Evolutionary conservation across 2,888 invertebrate species (phyloP).

Genomic region (Molorchus minor): DNA sequence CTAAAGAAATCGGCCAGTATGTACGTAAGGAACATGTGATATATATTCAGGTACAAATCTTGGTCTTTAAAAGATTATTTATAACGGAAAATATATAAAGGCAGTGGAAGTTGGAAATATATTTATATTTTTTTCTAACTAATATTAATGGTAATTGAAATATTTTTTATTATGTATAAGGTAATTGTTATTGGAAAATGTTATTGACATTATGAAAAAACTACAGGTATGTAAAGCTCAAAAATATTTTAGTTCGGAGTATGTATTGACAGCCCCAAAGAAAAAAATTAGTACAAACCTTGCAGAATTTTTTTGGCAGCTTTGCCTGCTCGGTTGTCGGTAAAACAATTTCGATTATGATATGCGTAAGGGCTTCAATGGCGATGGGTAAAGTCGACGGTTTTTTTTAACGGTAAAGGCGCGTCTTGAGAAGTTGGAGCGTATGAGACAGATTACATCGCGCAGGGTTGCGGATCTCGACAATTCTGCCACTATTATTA

Average conservation of each 20-base stretch:
- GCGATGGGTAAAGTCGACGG: conserved; percentile 29
- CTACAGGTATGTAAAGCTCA: background rate
- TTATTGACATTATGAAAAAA: too few relatives aligned
- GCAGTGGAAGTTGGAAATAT: conserved; percentile 42
- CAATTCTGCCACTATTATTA: conserved; percentile 47
- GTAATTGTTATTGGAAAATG: conserved; percentile 2
- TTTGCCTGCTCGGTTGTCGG: conserved; percentile 39
- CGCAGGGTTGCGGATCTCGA: conserved; percentile 50
- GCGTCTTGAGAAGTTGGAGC: background rate
- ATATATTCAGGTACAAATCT: conserved; percentile 40
- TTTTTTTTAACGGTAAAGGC: background rate
- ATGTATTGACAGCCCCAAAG: conserved; percentile 37
- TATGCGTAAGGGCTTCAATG: conserved; percentile 31
- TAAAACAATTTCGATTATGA: conserved; percentile 25
- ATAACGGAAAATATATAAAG: conserved; percentile 26
- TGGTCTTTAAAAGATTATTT: conserved; percentile 37
- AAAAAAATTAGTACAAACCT: conserved; percentile 40
- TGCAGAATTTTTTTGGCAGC: conserved; percentile 42
- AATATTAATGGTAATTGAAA: conserved; percentile 20
- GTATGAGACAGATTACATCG: conserved; percentile 33
- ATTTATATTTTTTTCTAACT: conserved; percentile 37
- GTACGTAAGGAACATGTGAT: conserved; percentile 37
- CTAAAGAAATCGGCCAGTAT: conserved; percentile 30
- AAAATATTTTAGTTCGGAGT: conserved; percentile 13
- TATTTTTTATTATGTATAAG: conserved; percentile 15